phyloP scores from a whole-genome alignment of 2,797 vertebrate genomes.

The Benthosema pterotum region DNA sequence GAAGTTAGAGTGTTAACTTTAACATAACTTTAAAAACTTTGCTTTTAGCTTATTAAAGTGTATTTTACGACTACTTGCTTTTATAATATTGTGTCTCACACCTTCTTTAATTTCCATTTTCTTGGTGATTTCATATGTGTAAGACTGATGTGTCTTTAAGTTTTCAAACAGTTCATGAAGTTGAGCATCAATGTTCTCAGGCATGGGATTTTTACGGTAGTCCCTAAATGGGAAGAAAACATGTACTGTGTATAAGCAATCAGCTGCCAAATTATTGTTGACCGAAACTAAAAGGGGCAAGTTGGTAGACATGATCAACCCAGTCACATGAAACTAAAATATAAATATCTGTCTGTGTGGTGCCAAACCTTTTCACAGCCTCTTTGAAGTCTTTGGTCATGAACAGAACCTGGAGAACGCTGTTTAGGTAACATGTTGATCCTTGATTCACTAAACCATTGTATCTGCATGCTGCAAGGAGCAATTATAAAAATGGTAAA shows the following conservation, averaged over 20 bases:
- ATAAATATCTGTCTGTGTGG: too few relatives aligned
- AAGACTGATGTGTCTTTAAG: not conserved
- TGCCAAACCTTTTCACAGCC: conserved; percentile 56
- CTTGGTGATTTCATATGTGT: conserved; percentile 30
- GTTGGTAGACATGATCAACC: too few relatives aligned
- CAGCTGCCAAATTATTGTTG: too few relatives aligned
- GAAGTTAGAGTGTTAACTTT: fast-evolving
- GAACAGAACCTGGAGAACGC: conserved; percentile 74
- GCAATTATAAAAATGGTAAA: too few relatives aligned
- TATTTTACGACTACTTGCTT: not conserved
- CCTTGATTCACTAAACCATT: conserved; percentile 70
- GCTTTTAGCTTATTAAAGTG: not conserved
- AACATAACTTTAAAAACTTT: not conserved
- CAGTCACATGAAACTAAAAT: too few relatives aligned
- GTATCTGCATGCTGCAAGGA: conserved; percentile 13
- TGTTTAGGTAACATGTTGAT: conserved; percentile 75
- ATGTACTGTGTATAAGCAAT: too few relatives aligned
- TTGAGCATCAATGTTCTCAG: too few relatives aligned
- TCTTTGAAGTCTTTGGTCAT: conserved; percentile 71
- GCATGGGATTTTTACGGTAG: too few relatives aligned
- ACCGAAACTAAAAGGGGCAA: too few relatives aligned
- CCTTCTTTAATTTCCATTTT: conserved; percentile 59
- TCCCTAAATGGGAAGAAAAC: too few relatives aligned
- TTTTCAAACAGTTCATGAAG: too few relatives aligned
- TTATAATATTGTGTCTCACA: conserved; percentile 23